Percentiles rank a stretch among this genome's conserved stretches.
Evolutionary conservation across 2,888 invertebrate species (phyloP).

Genomic region (Chesias legatella): DNA sequence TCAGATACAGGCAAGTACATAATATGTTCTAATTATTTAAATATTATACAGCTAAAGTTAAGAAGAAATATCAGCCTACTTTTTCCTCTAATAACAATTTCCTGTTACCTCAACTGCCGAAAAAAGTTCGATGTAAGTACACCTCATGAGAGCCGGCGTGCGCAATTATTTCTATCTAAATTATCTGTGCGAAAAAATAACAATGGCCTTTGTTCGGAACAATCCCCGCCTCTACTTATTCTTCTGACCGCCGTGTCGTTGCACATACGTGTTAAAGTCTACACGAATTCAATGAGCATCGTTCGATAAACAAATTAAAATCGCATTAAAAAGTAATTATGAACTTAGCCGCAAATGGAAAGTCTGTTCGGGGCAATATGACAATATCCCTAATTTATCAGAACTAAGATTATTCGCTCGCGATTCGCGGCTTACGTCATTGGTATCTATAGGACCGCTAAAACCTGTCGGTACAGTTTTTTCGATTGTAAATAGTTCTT

Average conservation of each 20-base stretch:
- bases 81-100: constrained; percentile 41
- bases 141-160: constrained; percentile 45
- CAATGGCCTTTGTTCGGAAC: constrained; percentile 72
- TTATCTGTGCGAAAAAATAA: constrained; percentile 63
- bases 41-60: constrained; percentile 7
- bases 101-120: constrained; percentile 41
- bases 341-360: constrained; percentile 17
- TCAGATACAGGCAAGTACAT: constrained; percentile 79
- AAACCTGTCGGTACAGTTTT: constrained; percentile 70
- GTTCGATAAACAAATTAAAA: constrained; percentile 15
- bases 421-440: constrained; percentile 60
- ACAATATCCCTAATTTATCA: constrained; percentile 27
- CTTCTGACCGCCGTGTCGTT: constrained; percentile 44
- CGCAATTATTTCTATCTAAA: constrained; percentile 41
- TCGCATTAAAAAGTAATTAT: constrained; percentile 25
- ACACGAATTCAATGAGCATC: constrained; percentile 13
- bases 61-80: constrained; percentile 31
- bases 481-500: constrained; percentile 63
- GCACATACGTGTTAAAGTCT: constrained; percentile 37
- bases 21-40: constrained; percentile 9
- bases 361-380: too few relatives aligned
- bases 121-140: constrained; percentile 33
- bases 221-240: constrained; percentile 59
- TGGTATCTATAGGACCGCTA: constrained; percentile 51
- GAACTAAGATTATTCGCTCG: constrained; percentile 39